These are phyloP conservation scores for Kryptolebias ocellatus DNA, from an alignment of 2,797 vertebrate genomes.

Conservation along the genomic window DNA sequence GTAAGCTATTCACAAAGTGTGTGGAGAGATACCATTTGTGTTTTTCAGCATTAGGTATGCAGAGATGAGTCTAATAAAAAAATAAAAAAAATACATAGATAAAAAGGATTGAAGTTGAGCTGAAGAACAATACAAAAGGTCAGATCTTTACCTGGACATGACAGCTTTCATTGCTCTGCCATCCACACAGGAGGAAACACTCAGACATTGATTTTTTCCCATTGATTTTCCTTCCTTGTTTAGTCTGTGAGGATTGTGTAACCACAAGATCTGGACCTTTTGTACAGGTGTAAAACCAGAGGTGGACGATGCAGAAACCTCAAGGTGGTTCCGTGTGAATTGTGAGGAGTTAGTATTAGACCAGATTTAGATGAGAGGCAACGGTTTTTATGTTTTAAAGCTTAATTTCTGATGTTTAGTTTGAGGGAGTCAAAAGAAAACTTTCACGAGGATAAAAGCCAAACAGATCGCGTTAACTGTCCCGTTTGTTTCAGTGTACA, in stretches of 20 bases:
- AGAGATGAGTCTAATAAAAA: slow-evolving; percentile 42
- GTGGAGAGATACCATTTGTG: slow-evolving; percentile 71
- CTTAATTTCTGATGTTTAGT: slow-evolving; percentile 48
- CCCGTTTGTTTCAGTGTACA: slow-evolving; percentile 27
- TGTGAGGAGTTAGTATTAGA: slow-evolving; percentile 3
- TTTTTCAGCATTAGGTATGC: slow-evolving; percentile 55
- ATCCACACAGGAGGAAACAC: slow-evolving; percentile 36
- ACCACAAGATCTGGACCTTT: slow-evolving; percentile 34
- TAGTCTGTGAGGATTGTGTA: slow-evolving; percentile 11
- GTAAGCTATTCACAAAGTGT: slow-evolving; percentile 38
- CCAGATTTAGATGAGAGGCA: slow-evolving; percentile 17
- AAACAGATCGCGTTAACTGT: slow-evolving; percentile 38
- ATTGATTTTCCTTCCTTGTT: slow-evolving; percentile 43
- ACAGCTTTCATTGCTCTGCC: slow-evolving; percentile 35
- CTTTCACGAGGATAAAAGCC: slow-evolving; percentile 52
- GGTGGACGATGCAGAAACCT: slow-evolving; percentile 14
- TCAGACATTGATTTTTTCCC: slow-evolving; percentile 39
- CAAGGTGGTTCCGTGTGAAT: slow-evolving; percentile 5
- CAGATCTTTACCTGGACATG: slow-evolving; percentile 34
- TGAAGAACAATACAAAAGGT: slow-evolving; percentile 50
- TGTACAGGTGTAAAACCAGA: slow-evolving; percentile 25
- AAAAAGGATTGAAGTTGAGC: slow-evolving; percentile 23
- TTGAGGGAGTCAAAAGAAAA: slow-evolving; percentile 41
- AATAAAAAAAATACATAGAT: slow-evolving; percentile 3
- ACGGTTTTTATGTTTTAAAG: slow-evolving; percentile 47